These are phyloP conservation scores for Alces alces DNA, from an alignment of 2,113 vertebrate genomes.

Conservation along the genomic window DNA sequence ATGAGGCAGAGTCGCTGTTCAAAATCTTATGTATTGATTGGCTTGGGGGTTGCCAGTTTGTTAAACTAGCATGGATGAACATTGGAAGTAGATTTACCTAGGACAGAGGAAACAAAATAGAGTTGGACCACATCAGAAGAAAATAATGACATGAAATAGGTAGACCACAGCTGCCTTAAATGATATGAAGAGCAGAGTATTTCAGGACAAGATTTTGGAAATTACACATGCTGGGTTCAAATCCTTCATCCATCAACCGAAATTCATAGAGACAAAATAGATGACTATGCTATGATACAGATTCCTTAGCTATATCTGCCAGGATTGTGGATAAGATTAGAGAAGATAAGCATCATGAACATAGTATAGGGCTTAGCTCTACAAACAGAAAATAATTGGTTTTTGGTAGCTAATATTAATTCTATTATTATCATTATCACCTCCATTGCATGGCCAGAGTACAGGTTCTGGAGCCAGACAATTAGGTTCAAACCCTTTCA, in stretches of 20 bases:
- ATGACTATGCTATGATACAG: not conserved
- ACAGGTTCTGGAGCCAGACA: not conserved
- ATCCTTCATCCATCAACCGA: not conserved
- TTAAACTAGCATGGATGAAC: not conserved
- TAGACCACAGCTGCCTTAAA: not conserved
- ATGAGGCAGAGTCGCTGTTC: not conserved
- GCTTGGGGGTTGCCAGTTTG: not conserved
- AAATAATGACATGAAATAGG: not conserved
- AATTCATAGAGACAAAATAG: not conserved
- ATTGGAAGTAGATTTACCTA: not conserved
- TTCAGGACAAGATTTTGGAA: not conserved
- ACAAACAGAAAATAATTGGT: not conserved
- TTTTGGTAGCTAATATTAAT: not conserved
- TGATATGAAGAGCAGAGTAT: not conserved
- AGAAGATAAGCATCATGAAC: not conserved
- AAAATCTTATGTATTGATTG: not conserved
- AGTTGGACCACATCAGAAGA: not conserved
- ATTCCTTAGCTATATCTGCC: not conserved
- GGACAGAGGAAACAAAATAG: not conserved
- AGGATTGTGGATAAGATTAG: not conserved
- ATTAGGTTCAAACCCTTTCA: not conserved
- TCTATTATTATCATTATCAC: not conserved
- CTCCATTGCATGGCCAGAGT: not conserved
- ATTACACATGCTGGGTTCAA: not conserved
- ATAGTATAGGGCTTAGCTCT: not conserved